Conservation (phyloP, 2,888 invertebrate species). For the Vandiemenella viatica region DNA sequence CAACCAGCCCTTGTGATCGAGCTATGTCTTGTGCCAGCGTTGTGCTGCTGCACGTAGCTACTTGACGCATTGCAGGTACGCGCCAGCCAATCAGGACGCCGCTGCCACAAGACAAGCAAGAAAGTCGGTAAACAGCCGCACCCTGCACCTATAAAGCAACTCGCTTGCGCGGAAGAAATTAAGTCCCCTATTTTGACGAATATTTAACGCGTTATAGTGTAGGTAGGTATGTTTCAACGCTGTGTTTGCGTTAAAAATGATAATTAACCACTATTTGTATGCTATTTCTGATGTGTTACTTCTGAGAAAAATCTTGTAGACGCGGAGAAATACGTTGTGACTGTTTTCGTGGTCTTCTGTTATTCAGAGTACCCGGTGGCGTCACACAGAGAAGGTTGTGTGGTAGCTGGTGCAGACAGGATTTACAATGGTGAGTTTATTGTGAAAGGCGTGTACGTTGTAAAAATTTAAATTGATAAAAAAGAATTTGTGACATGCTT, state of each 20-base stretch:
- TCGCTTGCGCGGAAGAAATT: slow-evolving; percentile 43
- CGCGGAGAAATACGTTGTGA: slow-evolving; percentile 17
- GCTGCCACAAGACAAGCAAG: slow-evolving; percentile 30
- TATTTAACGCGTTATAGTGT: slow-evolving; percentile 14
- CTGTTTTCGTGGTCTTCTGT: slow-evolving; percentile 14
- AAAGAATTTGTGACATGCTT: too few relatives aligned
- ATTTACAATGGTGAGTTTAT: slow-evolving; percentile 19
- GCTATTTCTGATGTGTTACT: too few relatives aligned
- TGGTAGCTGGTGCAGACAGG: slow-evolving; percentile 17
- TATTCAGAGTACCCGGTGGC: slow-evolving; percentile 17
- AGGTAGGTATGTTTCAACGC: slow-evolving; percentile 8
- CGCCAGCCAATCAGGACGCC: slow-evolving; percentile 59
- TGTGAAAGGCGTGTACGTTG: too few relatives aligned
- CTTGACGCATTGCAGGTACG: slow-evolving; percentile 80
- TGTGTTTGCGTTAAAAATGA: too few relatives aligned
- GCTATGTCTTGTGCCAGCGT: too few relatives aligned
- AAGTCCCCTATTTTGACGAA: slow-evolving; percentile 28
- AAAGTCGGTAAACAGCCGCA: slow-evolving; percentile 52
- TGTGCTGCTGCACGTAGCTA: slow-evolving; percentile 20
- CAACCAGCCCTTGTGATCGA: too few relatives aligned
- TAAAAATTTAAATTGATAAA: too few relatives aligned
- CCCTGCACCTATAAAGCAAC: slow-evolving; percentile 51
- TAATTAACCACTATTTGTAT: too few relatives aligned
- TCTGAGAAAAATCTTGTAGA: slow-evolving; percentile 13
- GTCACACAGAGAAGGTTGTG: slow-evolving; percentile 16